Percentiles rank a stretch among this genome's conserved stretches.
These are phyloP conservation scores for Arctia plantaginis DNA, from an alignment of 2,888 invertebrate genomes.

Conservation along the genomic window DNA sequence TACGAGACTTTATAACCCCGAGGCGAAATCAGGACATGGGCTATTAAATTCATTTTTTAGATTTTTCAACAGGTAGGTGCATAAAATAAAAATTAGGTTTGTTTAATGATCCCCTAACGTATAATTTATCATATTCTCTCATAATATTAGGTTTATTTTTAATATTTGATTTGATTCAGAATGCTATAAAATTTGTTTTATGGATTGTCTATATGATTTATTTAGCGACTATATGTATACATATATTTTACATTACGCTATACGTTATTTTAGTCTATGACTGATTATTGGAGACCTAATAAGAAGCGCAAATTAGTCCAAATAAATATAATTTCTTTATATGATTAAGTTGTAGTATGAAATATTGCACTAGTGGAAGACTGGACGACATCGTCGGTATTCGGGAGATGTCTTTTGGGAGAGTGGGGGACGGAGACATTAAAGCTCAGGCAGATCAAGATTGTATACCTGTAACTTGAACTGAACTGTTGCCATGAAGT, in stretches of 20 bases:
- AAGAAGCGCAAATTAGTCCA: neutral
- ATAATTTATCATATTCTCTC: conserved; percentile 63
- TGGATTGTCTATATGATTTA: conserved; percentile 15
- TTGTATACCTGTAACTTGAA: too few species aligned
- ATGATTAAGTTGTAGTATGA: neutral
- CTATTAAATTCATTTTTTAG: conserved; percentile 65
- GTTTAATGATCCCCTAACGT: conserved; percentile 60
- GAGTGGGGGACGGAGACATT: too few species aligned
- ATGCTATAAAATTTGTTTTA: conserved; percentile 22
- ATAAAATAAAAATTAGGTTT: conserved; percentile 60
- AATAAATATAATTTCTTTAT: neutral
- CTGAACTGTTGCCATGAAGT: too few species aligned
- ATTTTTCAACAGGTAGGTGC: conserved; percentile 59
- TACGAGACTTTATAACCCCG: conserved; percentile 49
- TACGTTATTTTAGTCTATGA: neutral
- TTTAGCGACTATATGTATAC: neutral
- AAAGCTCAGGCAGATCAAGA: too few species aligned
- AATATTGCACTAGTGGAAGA: neutral
- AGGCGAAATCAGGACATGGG: conserved; percentile 58
- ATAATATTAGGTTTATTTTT: conserved; percentile 56
- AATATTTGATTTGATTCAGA: conserved; percentile 35
- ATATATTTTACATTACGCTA: neutral
- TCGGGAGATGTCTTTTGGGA: too few species aligned
- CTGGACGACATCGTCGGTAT: neutral
- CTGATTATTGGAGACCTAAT: neutral